Base-by-base conservation (phyloP, 2,113 vertebrate genomes). In the Laticauda colubrina region DNA sequence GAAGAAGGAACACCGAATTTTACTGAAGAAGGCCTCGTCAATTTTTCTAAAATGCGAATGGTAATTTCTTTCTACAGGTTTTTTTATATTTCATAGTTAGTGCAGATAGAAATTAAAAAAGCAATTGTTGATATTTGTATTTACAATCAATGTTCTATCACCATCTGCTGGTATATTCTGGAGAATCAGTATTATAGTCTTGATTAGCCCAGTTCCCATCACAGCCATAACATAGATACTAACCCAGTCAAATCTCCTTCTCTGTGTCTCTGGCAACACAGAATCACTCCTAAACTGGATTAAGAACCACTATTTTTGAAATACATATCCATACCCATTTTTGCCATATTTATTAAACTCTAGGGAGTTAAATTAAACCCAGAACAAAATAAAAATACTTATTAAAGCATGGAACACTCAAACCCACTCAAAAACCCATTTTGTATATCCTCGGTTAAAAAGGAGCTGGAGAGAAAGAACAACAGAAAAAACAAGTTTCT, bases 21-120 rank as follows among this genome's bases (percentile, higher is more conserved):
- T 90, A 99, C 99, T 1, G 99, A 99, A 95, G 99, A 99, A 95
- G 99, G 99, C 93, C 98, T 99, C 57, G 99, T 99, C 93, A 99
- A 99, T 97, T 99, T 99, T 96, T 99, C 99, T 97, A 99, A 99
- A 98, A 99, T 99, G 99, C 98, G 99, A 97, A 99, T 99, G 99
- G 99, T 99, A 97, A 94, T 97, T 29, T 95, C 94, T 96, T 24
- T 7, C 48, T 94, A 26, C 0, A 0, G 26, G 3, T 5, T n/a
- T 91, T 94, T 69, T 69, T 56, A 26, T 15, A 92, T 54, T 90
- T 89, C 54, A 86, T 11, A 56, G 0, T 29, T 59, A 59, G 61
- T 90, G 54, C 54, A 45, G 69, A 9, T 18, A 69, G 59, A 2
- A 0, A 20, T 3, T 11, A 1, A 2, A 12, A 89, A 94, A 92